These are phyloP conservation scores for Vollenhovia emeryi DNA, from an alignment of 1,140 invertebrate species.

Conservation along the genomic window DNA sequence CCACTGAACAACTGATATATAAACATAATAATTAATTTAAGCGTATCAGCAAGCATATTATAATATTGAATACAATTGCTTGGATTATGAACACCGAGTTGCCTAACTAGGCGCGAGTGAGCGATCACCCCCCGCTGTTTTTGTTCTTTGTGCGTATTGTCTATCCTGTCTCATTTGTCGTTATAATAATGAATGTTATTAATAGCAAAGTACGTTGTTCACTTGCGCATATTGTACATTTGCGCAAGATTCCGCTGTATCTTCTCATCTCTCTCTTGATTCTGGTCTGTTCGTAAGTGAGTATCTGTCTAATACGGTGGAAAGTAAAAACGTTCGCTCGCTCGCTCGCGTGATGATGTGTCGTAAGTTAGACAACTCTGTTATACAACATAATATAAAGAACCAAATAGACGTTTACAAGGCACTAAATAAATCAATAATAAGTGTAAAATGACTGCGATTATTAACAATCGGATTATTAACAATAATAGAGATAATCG, in stretches of 20 bases:
- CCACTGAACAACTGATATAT: slow-evolving; percentile 11
- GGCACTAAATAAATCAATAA: slow-evolving; percentile 72
- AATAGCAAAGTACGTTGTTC: background rate
- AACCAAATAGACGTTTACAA: slow-evolving; percentile 73
- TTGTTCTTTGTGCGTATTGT: background rate
- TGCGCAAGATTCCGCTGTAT: background rate
- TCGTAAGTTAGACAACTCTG: slow-evolving; percentile 20
- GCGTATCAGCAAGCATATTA: slow-evolving; percentile 63
- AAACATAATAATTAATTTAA: slow-evolving; percentile 47
- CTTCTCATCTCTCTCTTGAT: background rate
- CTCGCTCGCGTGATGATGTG: background rate
- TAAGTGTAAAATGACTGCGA: slow-evolving; percentile 66
- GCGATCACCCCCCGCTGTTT: background rate
- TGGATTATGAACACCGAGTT: slow-evolving; percentile 66
- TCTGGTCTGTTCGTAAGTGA: background rate
- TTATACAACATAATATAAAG: slow-evolving; percentile 64
- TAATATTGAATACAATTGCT: slow-evolving; percentile 72
- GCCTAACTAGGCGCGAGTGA: slow-evolving; percentile 8
- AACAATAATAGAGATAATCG: slow-evolving; percentile 58
- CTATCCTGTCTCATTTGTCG: background rate
- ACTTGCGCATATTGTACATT: background rate
- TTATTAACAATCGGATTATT: slow-evolving; percentile 64
- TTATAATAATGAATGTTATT: background rate
- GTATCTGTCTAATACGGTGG: background rate
- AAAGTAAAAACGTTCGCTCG: background rate